Percentiles rank a stretch among this genome's conserved stretches.
phyloP scores from a whole-genome alignment of 1,140 invertebrate species.

The Lepidostoma basale region DNA sequence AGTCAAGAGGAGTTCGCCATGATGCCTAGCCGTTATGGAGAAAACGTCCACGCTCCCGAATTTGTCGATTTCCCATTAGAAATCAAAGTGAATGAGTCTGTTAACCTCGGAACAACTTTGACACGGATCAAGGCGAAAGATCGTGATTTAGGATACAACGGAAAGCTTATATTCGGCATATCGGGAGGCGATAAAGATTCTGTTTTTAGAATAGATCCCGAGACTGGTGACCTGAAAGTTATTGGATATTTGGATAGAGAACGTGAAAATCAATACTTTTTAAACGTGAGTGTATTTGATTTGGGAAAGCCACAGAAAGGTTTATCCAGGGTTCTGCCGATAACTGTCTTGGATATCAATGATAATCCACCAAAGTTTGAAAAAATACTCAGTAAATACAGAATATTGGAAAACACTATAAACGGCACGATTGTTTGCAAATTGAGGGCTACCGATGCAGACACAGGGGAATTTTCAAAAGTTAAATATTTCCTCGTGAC shows the following conservation, averaged over 20 bases:
- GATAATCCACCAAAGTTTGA: slow-evolving; percentile 83
- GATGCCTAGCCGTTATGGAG: slow-evolving; percentile 77
- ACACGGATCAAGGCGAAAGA: slow-evolving; percentile 74
- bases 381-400: slow-evolving; percentile 74
- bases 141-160: slow-evolving; percentile 75
- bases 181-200: slow-evolving; percentile 81
- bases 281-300: slow-evolving; percentile 86
- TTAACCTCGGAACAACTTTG: slow-evolving; percentile 70
- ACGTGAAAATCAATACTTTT: slow-evolving; percentile 71
- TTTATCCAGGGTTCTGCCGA: slow-evolving; percentile 69
- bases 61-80: slow-evolving; percentile 72
- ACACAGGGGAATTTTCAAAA: slow-evolving; percentile 76
- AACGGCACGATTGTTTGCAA: slow-evolving; percentile 78
- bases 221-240: slow-evolving; percentile 77
- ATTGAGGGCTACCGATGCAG: slow-evolving; percentile 80
- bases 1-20: slow-evolving; percentile 67
- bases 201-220: slow-evolving; percentile 79
- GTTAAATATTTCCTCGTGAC: slow-evolving; percentile 76
- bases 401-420: slow-evolving; percentile 75
- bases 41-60: slow-evolving; percentile 79
- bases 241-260: slow-evolving; percentile 83
- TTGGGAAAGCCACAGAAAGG: slow-evolving; percentile 78
- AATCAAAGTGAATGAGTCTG: slow-evolving; percentile 80
- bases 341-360: slow-evolving; percentile 77
- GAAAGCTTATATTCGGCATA: slow-evolving; percentile 79